These are phyloP conservation scores for Coleophora deauratella DNA, from an alignment of 2,888 invertebrate genomes.

Conservation along the genomic window DNA sequence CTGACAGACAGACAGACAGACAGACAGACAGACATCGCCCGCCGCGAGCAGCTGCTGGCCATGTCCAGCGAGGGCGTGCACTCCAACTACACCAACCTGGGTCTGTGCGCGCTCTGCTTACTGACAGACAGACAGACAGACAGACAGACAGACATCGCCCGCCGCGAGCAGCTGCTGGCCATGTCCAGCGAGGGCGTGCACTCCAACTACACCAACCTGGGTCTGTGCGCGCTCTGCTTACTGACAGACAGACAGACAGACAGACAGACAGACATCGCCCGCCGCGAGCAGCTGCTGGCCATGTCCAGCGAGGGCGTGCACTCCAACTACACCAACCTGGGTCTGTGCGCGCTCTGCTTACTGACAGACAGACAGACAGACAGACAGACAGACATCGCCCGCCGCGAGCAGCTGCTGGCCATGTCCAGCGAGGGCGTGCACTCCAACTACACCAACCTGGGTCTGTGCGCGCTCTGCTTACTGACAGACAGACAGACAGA, in stretches of 20 bases:
- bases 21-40: conserved; percentile 8
- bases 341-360: conserved; percentile 29
- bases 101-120: neutral
- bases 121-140: too few species aligned
- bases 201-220: conserved; percentile 18
- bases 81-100: conserved; percentile 16
- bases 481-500: too few species aligned
- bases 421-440: conserved; percentile 38
- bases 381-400: conserved; percentile 25
- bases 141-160: neutral
- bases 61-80: conserved; percentile 17
- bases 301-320: conserved; percentile 38
- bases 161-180: conserved; percentile 8
- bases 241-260: too few species aligned
- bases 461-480: conserved; percentile 29
- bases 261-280: conserved; percentile 23
- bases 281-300: conserved; percentile 29
- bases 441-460: conserved; percentile 35
- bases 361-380: too few species aligned
- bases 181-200: conserved; percentile 19
- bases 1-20: too few species aligned
- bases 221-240: conserved; percentile 6
- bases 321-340: conserved; percentile 35
- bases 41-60: conserved; percentile 18
- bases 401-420: conserved; percentile 29